These are phyloP conservation scores for Koerneria pararmatus DNA, from an alignment of 2,888 invertebrate genomes.

Conservation along the genomic window DNA sequence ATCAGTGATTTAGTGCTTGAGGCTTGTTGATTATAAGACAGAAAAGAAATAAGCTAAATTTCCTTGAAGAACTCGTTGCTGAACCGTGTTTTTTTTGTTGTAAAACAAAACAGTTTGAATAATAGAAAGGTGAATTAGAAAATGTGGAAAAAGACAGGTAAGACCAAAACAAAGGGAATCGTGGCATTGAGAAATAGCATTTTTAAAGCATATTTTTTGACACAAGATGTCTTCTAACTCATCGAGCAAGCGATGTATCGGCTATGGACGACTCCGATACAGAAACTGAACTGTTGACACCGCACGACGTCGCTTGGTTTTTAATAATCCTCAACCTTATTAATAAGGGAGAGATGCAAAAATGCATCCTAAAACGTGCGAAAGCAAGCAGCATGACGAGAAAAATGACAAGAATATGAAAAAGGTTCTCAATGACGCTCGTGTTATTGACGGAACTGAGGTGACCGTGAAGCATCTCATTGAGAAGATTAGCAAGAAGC, in stretches of 20 bases:
- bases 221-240: conserved; percentile 27
- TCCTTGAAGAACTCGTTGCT: too few relatives aligned
- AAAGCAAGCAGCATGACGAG: conserved; percentile 22
- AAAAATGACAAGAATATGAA: conserved; percentile 34
- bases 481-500: conserved; percentile 30
- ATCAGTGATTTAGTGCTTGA: too few relatives aligned
- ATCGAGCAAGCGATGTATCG: conserved; percentile 8
- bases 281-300: conserved; percentile 13
- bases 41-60: too few relatives aligned
- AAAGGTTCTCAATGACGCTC: conserved; percentile 43
- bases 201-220: too few relatives aligned
- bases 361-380: conserved; percentile 27
- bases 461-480: conserved; percentile 34
- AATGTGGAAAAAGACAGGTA: too few relatives aligned
- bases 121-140: too few relatives aligned
- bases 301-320: conserved; percentile 36
- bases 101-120: too few relatives aligned
- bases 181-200: too few relatives aligned
- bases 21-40: too few relatives aligned
- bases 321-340: conserved; percentile 39
- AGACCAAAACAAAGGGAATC: too few relatives aligned
- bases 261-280: conserved; percentile 15
- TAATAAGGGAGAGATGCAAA: conserved; percentile 31
- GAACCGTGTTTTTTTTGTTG: too few relatives aligned
- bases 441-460: conserved; percentile 45